A percentile compares a stretch with the other conserved stretches of the same genome.
These are phyloP conservation scores for Morpho achilles DNA, from an alignment of 2,888 invertebrate species.

Conservation along the genomic window DNA sequence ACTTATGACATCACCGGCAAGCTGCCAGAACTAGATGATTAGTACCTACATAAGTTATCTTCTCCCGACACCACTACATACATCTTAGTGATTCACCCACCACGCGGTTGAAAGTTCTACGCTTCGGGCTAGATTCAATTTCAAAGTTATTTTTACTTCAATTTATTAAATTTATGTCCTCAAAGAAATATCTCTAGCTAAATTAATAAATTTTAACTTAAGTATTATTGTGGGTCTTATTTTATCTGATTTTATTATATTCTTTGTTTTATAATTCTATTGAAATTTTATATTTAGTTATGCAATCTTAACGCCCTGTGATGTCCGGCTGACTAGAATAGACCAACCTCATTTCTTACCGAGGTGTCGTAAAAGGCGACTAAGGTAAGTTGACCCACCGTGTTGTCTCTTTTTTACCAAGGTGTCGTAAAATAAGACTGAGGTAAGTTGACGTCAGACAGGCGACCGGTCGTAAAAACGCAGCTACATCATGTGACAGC, in stretches of 20 bases:
- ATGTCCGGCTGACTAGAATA: no score
- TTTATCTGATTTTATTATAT: not conserved
- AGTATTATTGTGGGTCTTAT: not conserved
- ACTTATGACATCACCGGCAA: conserved; percentile 58
- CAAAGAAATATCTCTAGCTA: conserved; percentile 22
- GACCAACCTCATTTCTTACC: no score
- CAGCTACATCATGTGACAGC: no score
- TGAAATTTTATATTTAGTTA: no score
- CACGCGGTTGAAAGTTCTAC: conserved; percentile 27
- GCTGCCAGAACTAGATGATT: conserved; percentile 54
- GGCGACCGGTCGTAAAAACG: no score
- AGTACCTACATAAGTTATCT: conserved; percentile 47
- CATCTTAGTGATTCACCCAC: conserved; percentile 28
- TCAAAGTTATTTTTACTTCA: conserved; percentile 42
- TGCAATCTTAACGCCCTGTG: no score
- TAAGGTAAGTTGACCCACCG: no score
- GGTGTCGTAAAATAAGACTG: no score
- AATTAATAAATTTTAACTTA: not conserved
- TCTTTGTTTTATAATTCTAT: no score
- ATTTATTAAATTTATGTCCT: conserved; percentile 66
- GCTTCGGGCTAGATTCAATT: conserved; percentile 47
- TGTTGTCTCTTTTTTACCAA: no score
- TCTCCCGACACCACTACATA: conserved; percentile 36
- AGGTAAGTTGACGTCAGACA: no score
- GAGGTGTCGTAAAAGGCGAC: no score